Evolutionary conservation across 2,113 vertebrate genomes (phyloP).

Genomic region (Notiomystis cincta): DNA sequence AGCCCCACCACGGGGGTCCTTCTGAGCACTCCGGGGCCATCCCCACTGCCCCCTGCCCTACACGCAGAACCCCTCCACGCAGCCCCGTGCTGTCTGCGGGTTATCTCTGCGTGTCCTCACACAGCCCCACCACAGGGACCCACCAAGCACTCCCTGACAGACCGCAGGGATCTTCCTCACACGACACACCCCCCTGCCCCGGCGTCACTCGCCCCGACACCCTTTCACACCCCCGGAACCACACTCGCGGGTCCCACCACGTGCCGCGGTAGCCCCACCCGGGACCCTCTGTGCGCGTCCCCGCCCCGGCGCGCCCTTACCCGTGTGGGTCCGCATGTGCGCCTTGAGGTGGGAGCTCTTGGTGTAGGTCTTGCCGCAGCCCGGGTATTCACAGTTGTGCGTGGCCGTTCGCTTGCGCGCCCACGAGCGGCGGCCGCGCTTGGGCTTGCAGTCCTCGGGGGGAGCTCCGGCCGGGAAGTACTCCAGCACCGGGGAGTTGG

Average conservation of each 20-base stretch:
- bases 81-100: rapidly evolving
- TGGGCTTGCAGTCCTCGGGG: conserved; percentile 81
- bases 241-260: neutral
- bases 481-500: conserved; percentile 85
- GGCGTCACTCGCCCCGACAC: neutral
- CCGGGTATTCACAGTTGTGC: conserved; percentile 89
- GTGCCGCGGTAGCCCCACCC: neutral
- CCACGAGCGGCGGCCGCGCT: conserved; percentile 85
- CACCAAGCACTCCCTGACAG: neutral
- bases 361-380: conserved; percentile 91
- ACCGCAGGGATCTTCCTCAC: rapidly evolving
- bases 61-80: neutral
- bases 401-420: conserved; percentile 86
- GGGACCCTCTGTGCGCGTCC: neutral
- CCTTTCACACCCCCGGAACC: neutral
- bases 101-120: too few relatives aligned
- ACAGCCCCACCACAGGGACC: neutral
- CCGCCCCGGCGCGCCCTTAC: conserved; percentile 51
- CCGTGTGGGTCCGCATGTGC: conserved; percentile 91
- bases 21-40: neutral
- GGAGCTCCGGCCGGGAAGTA: conserved; percentile 71
- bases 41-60: too few relatives aligned
- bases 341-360: conserved; percentile 92
- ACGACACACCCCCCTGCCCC: rapidly evolving
- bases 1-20: neutral